Evolutionary conservation across 1,140 invertebrate genomes (phyloP), one percentile per base, ranked within the genome.

Genomic region (Drosophila pachea): DNA sequence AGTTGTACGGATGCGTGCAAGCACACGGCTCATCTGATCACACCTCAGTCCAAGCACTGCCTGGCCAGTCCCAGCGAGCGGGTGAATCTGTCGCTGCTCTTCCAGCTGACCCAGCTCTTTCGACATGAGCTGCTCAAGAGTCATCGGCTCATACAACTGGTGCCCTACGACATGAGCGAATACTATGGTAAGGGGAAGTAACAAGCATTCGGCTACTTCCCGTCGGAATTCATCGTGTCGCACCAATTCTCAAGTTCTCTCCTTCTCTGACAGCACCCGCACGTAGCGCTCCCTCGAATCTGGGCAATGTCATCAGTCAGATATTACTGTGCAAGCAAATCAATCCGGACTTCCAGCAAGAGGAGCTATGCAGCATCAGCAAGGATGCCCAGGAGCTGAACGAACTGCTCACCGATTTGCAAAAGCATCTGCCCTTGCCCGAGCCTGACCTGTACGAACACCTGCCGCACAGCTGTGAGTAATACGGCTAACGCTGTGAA

Each of bases 151-250:
- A 93, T 97, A 31, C 93, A 94, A 82, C 92, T 95, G 29, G 93
- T 96, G 53, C 95, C 95, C 4, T 94, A 97, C 92, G 96, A 97
- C 79, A 97, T 97, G 96, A 93, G 94, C 9, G 93, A 94, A 50
- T 97, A 96, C 90, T 96, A 96, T 76, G 95, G 96, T 97, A 91
- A 92, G 86, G 38, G 11, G 16, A 7, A 7, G 0, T 7, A 89
- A 31, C 31, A 22, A 22, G 22, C 1, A 22, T 22, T 22, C 22
- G 22, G 3, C 22, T 22, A 3, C 22, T 22, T 22, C 22, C 3
- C 22, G 3, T 22, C 22, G 1, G 22, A 22, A 6, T 14, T 12
- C 5, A 12, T 0, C 7, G 5, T 43, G 5, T 43, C 40, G 2
- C 7, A 7, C 7, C 8, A 12, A 14, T 3, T n/a, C 0, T 43